These are phyloP conservation scores for Australoheros scitulus DNA, from an alignment of 2,113 vertebrate genomes.

Conservation along the genomic window DNA sequence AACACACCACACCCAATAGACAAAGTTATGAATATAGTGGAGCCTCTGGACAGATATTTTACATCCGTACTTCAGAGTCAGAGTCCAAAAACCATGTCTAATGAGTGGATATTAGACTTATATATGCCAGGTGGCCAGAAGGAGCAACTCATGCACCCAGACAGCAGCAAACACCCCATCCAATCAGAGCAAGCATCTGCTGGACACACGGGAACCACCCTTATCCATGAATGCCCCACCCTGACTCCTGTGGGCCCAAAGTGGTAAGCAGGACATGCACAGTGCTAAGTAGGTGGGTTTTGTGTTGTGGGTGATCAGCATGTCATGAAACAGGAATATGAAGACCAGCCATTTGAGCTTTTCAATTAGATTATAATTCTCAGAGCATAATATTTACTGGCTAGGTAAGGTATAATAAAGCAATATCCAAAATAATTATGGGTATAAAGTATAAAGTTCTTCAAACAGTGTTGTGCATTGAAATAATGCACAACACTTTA, in stretches of 20 bases:
- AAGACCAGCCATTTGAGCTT: neutral
- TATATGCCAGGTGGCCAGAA: neutral
- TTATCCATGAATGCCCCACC: neutral
- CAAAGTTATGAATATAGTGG: neutral
- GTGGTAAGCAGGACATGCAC: neutral
- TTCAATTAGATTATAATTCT: neutral
- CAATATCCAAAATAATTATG: neutral
- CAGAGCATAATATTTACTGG: neutral
- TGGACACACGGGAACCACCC: too few relatives aligned
- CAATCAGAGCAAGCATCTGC: neutral
- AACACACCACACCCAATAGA: too few relatives aligned
- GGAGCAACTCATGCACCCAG: rapidly evolving
- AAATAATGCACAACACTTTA: neutral
- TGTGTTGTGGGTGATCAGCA: neutral
- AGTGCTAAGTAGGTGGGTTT: neutral
- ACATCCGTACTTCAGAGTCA: too few relatives aligned
- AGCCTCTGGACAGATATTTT: neutral
- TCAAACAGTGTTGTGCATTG: too few relatives aligned
- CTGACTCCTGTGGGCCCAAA: too few relatives aligned
- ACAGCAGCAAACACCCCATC: neutral
- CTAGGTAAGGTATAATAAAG: neutral
- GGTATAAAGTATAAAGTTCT: neutral
- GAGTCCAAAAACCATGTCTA: neutral
- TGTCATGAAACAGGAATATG: neutral
- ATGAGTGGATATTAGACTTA: neutral